Conservation (phyloP, 2,113 vertebrate species). For the Apaloderma vittatum region DNA sequence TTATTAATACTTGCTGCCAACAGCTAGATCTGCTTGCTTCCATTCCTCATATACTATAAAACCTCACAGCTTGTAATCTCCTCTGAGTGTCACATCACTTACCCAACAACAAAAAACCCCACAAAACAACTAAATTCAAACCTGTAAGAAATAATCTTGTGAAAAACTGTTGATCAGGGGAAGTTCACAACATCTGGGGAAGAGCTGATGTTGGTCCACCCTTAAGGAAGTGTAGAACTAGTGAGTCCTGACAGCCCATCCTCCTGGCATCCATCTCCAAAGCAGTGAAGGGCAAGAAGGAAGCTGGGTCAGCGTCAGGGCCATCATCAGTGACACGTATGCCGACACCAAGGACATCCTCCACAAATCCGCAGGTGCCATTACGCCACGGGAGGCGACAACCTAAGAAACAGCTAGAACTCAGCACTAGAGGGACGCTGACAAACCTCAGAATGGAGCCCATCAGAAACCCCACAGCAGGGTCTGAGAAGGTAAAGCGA, state of each 20-base stretch:
- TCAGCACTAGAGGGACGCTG: not conserved
- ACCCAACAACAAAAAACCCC: not conserved
- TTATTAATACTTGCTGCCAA: slow-evolving; percentile 54
- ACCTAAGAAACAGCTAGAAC: not conserved
- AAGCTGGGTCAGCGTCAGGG: rapidly evolving
- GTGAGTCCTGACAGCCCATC: not conserved
- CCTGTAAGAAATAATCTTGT: not conserved
- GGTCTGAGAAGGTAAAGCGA: not conserved
- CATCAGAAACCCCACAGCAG: not conserved
- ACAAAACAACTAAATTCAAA: not conserved
- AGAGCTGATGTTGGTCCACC: not conserved
- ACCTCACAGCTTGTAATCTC: slow-evolving; percentile 6
- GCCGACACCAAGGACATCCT: rapidly evolving
- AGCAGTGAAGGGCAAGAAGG: not conserved
- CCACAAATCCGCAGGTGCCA: not conserved
- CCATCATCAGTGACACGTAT: rapidly evolving
- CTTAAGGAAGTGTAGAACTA: too few species aligned
- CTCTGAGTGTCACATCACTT: not conserved
- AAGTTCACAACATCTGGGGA: not conserved
- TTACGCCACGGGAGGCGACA: not conserved
- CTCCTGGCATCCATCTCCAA: not conserved
- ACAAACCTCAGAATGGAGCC: not conserved
- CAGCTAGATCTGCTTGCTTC: slow-evolving; percentile 50
- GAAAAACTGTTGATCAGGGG: not conserved
- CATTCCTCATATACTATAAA: slow-evolving; percentile 13